Base-by-base conservation (phyloP, 2,113 vertebrate species). In the Grammomys surdaster region DNA sequence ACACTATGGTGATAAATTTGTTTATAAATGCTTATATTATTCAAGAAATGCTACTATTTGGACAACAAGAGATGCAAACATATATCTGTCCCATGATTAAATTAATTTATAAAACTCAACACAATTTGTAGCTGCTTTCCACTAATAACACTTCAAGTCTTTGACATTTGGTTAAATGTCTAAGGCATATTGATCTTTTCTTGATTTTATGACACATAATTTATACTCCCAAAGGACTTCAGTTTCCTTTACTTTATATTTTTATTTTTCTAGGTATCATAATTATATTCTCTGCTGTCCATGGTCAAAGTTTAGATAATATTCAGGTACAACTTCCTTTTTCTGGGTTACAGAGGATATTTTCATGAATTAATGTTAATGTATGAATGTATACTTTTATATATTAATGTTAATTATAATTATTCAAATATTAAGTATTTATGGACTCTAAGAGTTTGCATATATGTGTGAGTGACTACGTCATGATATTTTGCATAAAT, bases 201-300 rank as follows among this genome's bases (percentile, higher is more conserved):
- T 56, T 1, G 63, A 94, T 60, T 73, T 69, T 24, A 69, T 58
- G 20, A 69, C 17, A 82, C 76, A 54, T 58, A 13, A 4, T 90
- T 3, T 81, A 5, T 43, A 0, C 72, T 97, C 28, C 77, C 33
- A 75, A 58, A 69, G 5, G 6, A 69, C 4, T 88, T 94, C n/a
- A 72, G 9, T 19, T 72, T 88, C 8, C 28, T 97, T 88, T 58
- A n/a, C 76, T 92, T 82, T 85, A 48, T 84, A 84, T 94, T 93
- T 94, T 3, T 85, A 88, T 26, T 40, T 85, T 85, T 80, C 88
- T 40, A 95, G 20, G 16, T 84, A 16, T 72, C 5, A 77, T 65
- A 4, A 72, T 48, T 80, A 73, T 56, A 26, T 26, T 60, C 22
- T 77, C 28, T 88, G 28, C 28, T 77, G 4, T 28, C 6, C 26